Evolutionary conservation across 2,797 vertebrate genomes (phyloP).

Genomic region (Xerus rutilus): DNA sequence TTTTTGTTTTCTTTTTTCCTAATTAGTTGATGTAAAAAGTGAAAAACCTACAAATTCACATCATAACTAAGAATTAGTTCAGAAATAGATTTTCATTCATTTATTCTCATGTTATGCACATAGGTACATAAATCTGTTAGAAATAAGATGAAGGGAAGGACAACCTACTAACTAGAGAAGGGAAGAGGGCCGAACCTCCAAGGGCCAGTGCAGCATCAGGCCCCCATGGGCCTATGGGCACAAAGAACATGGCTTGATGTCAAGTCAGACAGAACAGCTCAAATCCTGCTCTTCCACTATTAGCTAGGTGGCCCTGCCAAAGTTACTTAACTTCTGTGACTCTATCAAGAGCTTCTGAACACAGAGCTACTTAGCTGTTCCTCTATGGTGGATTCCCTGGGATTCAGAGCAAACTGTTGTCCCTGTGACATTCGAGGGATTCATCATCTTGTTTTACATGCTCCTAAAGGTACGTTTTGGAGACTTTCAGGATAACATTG

Average conservation of each 20-base stretch:
- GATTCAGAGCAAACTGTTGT: background rate
- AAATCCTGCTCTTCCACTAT: background rate
- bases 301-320: background rate
- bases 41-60: background rate
- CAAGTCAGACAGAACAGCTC: background rate
- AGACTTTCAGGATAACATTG: background rate
- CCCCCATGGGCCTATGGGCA: background rate
- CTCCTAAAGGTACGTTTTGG: background rate
- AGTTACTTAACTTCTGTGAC: slow-evolving; percentile 39
- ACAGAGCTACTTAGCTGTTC: background rate
- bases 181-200: background rate
- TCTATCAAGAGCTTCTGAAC: slow-evolving; percentile 32
- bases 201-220: background rate
- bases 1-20: background rate
- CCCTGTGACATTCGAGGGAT: background rate
- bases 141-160: background rate
- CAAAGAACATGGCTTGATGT: background rate
- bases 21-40: background rate
- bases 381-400: background rate
- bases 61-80: background rate
- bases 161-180: background rate
- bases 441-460: background rate
- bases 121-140: background rate
- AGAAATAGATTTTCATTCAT: background rate
- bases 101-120: background rate